Conservation (phyloP, 2,113 vertebrate species). For the Ophiodon elongatus region DNA sequence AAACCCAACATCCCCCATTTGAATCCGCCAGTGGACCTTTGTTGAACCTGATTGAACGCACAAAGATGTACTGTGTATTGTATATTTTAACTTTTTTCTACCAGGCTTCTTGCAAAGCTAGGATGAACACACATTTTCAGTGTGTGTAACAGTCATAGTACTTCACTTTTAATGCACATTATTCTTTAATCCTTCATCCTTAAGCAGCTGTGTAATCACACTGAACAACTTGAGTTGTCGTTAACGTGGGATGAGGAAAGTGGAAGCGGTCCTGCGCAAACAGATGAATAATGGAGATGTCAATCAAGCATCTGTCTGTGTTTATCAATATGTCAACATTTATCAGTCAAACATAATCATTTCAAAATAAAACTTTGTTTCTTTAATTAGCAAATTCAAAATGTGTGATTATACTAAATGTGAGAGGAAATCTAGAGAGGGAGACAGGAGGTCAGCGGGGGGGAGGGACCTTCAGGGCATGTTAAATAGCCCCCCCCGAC, state of each 20-base stretch:
- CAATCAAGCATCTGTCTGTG: background rate
- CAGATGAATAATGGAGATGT: background rate
- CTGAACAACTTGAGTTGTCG: background rate
- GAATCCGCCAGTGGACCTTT: background rate
- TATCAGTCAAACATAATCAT: background rate
- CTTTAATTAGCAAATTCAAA: background rate
- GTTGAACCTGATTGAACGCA: background rate
- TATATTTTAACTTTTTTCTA: background rate
- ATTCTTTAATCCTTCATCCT: background rate
- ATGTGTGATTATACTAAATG: background rate
- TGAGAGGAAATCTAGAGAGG: background rate
- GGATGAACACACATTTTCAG: background rate
- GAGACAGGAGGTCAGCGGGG: background rate
- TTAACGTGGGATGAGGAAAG: background rate
- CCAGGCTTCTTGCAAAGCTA: background rate
- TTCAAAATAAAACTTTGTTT: background rate
- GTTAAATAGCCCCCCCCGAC: background rate
- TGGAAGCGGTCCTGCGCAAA: background rate
- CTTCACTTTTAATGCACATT: background rate
- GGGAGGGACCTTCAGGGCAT: background rate
- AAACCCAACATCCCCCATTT: background rate
- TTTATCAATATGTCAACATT: background rate
- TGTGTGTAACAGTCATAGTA: background rate
- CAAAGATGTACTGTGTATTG: background rate
- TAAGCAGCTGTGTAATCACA: background rate